Evolutionary conservation across 2,888 invertebrate species (phyloP).

Genomic region (Diarsia brunnea): DNA sequence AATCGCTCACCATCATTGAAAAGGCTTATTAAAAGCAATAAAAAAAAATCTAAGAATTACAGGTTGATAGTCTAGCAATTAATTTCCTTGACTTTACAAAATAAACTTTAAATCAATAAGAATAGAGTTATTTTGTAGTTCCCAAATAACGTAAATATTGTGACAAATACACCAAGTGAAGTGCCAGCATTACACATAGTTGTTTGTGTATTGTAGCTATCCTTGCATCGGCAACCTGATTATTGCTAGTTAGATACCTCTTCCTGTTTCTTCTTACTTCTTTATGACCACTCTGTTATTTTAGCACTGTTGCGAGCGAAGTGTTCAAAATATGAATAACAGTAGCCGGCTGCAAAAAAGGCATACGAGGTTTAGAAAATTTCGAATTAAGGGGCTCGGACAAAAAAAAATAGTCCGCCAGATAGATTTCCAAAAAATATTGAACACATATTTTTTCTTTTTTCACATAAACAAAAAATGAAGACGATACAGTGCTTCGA

Average conservation of each 20-base stretch:
- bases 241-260: conserved; percentile 61
- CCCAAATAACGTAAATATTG: background rate
- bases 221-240: conserved; percentile 65
- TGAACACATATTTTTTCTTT: no score
- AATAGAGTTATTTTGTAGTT: conserved; percentile 12
- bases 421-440: no score
- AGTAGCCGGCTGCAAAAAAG: background rate
- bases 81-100: conserved; percentile 6
- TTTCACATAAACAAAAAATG: no score
- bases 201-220: conserved; percentile 58
- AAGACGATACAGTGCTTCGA: no score
- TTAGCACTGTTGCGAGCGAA: conserved; percentile 56
- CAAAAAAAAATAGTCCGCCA: no score
- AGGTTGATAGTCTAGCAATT: background rate
- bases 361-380: background rate
- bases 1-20: no score
- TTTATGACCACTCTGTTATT: conserved; percentile 53
- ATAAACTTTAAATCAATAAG: background rate
- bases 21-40: no score
- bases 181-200: conserved; percentile 45
- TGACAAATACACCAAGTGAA: background rate
- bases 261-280: conserved; percentile 51
- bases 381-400: no score
- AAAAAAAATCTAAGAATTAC: background rate
- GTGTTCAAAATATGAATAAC: conserved; percentile 3